A percentile compares a stretch with the other conserved stretches of the same genome.
These are phyloP conservation scores for Thamnophis elegans DNA, from an alignment of 2,797 vertebrate genomes.

Conservation along the genomic window DNA sequence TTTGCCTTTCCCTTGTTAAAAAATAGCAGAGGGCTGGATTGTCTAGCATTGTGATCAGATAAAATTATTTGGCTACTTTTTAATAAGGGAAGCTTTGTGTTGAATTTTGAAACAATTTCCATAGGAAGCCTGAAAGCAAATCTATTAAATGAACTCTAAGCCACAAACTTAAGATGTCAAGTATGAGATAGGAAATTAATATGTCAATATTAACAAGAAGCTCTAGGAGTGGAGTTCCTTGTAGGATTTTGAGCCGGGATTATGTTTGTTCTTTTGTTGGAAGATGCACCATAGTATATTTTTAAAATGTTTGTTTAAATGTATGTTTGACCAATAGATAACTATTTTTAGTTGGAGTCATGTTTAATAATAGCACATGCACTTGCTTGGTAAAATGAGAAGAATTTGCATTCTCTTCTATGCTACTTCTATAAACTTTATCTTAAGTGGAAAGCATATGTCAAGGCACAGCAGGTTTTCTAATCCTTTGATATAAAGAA, in stretches of 20 bases:
- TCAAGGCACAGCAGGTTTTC: not conserved
- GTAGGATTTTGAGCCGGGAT: accelerated
- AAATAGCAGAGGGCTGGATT: not conserved
- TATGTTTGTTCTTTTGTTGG: not conserved
- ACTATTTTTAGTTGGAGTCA: not conserved
- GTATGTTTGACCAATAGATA: not conserved
- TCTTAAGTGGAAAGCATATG: not conserved
- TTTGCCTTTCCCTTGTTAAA: not conserved
- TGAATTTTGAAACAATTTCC: not conserved
- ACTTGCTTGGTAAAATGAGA: not conserved
- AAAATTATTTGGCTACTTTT: not conserved
- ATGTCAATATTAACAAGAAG: not conserved
- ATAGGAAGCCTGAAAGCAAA: not conserved
- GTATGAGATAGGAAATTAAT: conserved; percentile 10
- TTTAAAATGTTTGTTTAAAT: not conserved
- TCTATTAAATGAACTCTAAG: not conserved
- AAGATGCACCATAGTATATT: not conserved
- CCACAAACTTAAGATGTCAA: accelerated
- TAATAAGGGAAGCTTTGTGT: not conserved
- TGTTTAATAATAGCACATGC: not conserved
- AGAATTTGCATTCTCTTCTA: not conserved
- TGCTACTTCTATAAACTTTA: not conserved
- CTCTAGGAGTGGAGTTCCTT: accelerated
- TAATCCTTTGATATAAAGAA: not conserved
- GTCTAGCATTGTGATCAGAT: not conserved